phyloP scores from a whole-genome alignment of 2,113 vertebrate genomes.

The Taxidea taxus region DNA sequence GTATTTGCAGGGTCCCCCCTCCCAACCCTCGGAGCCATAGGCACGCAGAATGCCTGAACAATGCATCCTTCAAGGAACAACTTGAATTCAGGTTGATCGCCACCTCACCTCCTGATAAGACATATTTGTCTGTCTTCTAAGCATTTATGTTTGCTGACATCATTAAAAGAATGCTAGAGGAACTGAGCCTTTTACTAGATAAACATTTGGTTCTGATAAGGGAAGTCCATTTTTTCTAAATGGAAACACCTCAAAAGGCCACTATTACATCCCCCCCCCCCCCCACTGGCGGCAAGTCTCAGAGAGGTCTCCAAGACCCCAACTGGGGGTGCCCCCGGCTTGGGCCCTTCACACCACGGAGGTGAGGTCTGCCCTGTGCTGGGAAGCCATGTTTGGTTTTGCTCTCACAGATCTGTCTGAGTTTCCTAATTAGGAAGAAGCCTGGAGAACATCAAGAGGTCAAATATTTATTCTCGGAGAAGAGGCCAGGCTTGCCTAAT shows the following conservation, averaged over 20 bases:
- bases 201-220: conserved; percentile 45
- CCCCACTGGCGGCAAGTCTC: neutral
- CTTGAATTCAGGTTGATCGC: no score
- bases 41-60: neutral
- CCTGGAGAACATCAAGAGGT: conserved; percentile 62
- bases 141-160: neutral
- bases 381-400: conserved; percentile 47
- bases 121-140: neutral
- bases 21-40: no score
- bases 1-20: neutral
- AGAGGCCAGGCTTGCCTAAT: conserved; percentile 21
- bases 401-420: conserved; percentile 14
- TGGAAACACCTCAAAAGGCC: neutral
- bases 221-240: neutral
- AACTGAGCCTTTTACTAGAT: neutral
- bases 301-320: neutral
- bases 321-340: accelerated
- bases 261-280: neutral
- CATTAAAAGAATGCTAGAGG: neutral
- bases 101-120: neutral
- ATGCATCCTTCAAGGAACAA: neutral
- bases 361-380: neutral
- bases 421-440: conserved; percentile 58
- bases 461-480: neutral
- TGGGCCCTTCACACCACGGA: neutral